A percentile compares a stretch with the other conserved stretches of the same genome.
Evolutionary conservation across 2,113 vertebrate species (phyloP).

Genomic region (Meleagris gallopavo): DNA sequence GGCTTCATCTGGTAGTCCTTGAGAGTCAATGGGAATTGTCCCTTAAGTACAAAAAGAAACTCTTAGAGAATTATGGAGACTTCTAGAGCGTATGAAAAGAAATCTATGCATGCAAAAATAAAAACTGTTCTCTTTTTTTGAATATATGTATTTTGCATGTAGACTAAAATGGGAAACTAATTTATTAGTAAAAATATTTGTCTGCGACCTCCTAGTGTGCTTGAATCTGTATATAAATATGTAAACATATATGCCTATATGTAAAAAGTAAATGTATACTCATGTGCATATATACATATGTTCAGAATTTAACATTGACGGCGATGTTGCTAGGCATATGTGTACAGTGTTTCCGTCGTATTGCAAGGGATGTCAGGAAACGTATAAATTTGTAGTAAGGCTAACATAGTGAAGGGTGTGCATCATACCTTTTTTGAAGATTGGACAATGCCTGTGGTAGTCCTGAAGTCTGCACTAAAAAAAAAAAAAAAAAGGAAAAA

Average conservation of each 20-base stretch:
- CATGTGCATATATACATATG: background rate
- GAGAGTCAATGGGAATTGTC: background rate
- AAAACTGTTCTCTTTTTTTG: background rate
- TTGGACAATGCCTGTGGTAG: background rate
- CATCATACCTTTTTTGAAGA: background rate
- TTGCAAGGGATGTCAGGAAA: background rate
- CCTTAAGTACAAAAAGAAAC: background rate
- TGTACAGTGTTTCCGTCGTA: background rate
- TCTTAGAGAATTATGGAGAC: background rate
- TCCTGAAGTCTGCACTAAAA: background rate
- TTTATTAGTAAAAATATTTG: conserved; percentile 23
- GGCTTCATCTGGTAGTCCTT: background rate
- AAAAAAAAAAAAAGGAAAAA: background rate
- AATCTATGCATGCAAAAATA: background rate
- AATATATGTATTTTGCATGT: background rate
- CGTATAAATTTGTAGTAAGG: fast-evolving
- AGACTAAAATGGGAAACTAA: background rate
- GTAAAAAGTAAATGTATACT: background rate
- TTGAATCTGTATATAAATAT: conserved; percentile 6
- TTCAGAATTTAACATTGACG: background rate
- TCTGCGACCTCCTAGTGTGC: background rate
- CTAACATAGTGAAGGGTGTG: background rate
- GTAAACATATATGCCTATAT: background rate
- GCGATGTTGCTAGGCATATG: background rate
- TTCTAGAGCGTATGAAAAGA: background rate